Conservation (phyloP, 2,113 vertebrate genomes). For the Pandion haliaetus region DNA sequence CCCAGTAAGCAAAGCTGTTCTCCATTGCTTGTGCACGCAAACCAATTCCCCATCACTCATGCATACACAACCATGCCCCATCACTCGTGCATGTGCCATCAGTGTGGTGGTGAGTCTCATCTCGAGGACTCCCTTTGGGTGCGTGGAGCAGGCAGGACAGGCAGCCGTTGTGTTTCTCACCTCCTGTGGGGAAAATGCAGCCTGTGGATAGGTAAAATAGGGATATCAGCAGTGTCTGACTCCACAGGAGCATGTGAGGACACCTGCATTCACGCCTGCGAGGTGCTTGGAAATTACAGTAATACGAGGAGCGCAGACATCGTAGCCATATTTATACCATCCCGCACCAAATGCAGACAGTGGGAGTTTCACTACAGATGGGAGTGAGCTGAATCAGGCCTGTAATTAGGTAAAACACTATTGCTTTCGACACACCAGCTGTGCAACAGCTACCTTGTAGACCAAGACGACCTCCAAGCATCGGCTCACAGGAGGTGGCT, state of each 20-base stretch:
- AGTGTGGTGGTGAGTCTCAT: no score
- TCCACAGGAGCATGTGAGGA: not conserved
- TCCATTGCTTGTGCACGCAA: rapidly evolving
- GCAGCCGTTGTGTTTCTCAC: not conserved
- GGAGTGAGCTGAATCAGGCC: not conserved
- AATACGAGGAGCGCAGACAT: not conserved
- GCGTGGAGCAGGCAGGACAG: not conserved
- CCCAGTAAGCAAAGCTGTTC: not conserved
- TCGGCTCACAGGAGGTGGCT: not conserved
- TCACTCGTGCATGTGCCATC: rapidly evolving
- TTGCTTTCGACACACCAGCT: not conserved
- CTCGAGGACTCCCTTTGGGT: not conserved
- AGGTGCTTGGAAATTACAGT: not conserved
- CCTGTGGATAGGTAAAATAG: not conserved
- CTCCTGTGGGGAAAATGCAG: not conserved
- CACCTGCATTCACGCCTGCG: not conserved
- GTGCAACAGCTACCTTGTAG: rapidly evolving
- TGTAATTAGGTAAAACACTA: not conserved
- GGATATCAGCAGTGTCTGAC: not conserved
- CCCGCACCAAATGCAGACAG: rapidly evolving
- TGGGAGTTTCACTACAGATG: not conserved
- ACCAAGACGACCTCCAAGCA: not conserved
- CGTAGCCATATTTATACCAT: not conserved
- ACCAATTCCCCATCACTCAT: not conserved
- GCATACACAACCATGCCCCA: rapidly evolving